Base-by-base conservation (phyloP, 2,113 vertebrate species). In the Oreochromis tanganicae region DNA sequence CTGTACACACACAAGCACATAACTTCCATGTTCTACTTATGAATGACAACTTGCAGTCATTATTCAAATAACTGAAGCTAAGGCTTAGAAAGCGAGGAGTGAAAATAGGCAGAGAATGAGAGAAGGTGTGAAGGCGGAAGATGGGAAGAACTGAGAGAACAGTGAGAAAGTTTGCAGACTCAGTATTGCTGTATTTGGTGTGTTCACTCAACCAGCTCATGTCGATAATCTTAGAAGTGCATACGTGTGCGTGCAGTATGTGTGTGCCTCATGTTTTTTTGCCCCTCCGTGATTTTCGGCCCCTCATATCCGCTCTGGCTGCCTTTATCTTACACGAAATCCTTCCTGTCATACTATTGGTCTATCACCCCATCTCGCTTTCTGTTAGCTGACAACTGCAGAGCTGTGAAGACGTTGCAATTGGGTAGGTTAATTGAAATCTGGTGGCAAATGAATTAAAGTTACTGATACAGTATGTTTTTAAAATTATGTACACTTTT, bases 31-130 rank as follows among this genome's bases (percentile, higher is more conserved):
- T 68, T 85, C 41, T 66, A 24, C 27, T 80, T 63, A 29, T 87
- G 82, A 91, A 86, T 85, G 57, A 83, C 82, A 91, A 85, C 54
- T 63, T 68, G 38, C 36, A 61, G 81, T 75, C 34, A 82, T 91
- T 86, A 84, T 83, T 88, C 82, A 91, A 88, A 93, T 85, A 34
- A 46, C 61, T 83, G 10, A 38, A 85, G 68, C 80, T 52, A 56
- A 86, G 55, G 55, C 46, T 88, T 32, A 75, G 75, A 86, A 27
- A 75, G 82, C 86, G 83, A 82, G 9, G 71, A 85, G 46, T 82
- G 73, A 84, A 84, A 73, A 85, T 36, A 87, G 66, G 17, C 21
- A 78, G 80, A 82, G 48, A 43, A 29, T 83, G 81, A 88, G 87
- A 56, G 41, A 82, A 82, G 83, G 85, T 81, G 87, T 83, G 61